Evolutionary conservation across 2,113 vertebrate species (phyloP), one percentile per base, ranked within the genome.

Genomic region (Garra rufa): DNA sequence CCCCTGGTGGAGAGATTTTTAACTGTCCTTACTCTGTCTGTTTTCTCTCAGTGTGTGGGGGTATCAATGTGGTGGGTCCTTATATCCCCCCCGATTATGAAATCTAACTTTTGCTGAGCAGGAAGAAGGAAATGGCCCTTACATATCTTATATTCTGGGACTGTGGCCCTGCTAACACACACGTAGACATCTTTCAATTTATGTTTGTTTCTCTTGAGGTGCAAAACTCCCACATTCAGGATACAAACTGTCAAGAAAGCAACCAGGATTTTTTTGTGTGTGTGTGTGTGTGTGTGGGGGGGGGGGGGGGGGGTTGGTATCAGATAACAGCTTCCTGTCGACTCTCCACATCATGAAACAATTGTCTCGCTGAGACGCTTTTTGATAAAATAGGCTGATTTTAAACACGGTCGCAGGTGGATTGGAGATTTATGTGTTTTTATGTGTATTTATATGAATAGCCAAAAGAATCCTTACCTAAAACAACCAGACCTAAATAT

Each of bases 121-220:
- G 84, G 46, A 48, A 63, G 28, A 76, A 41, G 86, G 57, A 85
- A 85, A 86, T 76, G 61, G 70, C 46, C 46, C 17, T 52, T 82
- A 76, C 85, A 80, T 63, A 48, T 65, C 52, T 71, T 76, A 78
- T 71, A 70, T 75, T 70, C 46, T 67, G 14, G 34, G 19, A 83
- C 28, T 85, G 55, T 91, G 91, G 90, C 87, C 93, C 91, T 90
- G 81, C 85, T 85, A 86, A 87, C 65, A 76, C 28, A 80, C 71
- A 59, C 3, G 5, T 46, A 73, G 87, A 85, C 86, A 24, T 88
- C 86, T 87, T 90, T 91, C 3, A 75, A n/a, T 74, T 28, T 26
- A 46, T 75, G 86, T 89, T 91, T 89, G 90, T 92, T 92, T 91
- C 89, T 90, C 91, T 44, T 44, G n/a, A 79, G 34, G 41, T 77